phyloP scores from a whole-genome alignment of 2,113 vertebrate genomes.

The Gorsachius goisagi region DNA sequence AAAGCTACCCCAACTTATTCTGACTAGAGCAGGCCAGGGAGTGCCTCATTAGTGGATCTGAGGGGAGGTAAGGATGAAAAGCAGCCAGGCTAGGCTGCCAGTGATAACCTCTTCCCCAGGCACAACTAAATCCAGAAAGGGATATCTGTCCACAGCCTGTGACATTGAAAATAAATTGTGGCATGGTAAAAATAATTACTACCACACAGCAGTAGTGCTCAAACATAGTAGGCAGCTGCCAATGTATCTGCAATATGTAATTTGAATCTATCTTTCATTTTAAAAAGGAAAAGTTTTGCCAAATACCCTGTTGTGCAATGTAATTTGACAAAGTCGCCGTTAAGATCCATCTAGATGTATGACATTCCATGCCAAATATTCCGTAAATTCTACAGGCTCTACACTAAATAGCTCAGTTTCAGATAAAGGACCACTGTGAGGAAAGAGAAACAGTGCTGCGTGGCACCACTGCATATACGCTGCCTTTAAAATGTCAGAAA shows the following conservation, averaged over 20 bases:
- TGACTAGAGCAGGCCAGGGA: background rate
- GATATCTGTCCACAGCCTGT: background rate
- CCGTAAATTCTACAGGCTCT: background rate
- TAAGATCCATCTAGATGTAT: background rate
- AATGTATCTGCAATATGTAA: background rate
- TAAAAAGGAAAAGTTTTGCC: background rate
- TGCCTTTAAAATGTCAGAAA: background rate
- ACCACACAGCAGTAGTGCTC: background rate
- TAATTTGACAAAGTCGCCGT: background rate
- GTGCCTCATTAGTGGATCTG: background rate
- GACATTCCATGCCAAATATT: background rate
- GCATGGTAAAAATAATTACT: conserved; percentile 9
- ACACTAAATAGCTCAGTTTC: background rate
- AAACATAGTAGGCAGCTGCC: background rate
- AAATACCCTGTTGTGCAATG: background rate
- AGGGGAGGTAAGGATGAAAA: conserved; percentile 13
- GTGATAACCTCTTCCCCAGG: background rate
- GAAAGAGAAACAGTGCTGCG: background rate
- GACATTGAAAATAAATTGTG: conserved; percentile 4
- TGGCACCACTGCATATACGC: background rate
- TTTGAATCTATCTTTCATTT: background rate
- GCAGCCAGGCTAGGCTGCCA: background rate
- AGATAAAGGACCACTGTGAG: background rate
- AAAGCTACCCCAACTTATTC: background rate
- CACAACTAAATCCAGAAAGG: conserved; percentile 1